A percentile compares a stretch with the other conserved stretches of the same genome.
Conservation (phyloP, 2,888 invertebrate genomes). For the Cabera pusaria region DNA sequence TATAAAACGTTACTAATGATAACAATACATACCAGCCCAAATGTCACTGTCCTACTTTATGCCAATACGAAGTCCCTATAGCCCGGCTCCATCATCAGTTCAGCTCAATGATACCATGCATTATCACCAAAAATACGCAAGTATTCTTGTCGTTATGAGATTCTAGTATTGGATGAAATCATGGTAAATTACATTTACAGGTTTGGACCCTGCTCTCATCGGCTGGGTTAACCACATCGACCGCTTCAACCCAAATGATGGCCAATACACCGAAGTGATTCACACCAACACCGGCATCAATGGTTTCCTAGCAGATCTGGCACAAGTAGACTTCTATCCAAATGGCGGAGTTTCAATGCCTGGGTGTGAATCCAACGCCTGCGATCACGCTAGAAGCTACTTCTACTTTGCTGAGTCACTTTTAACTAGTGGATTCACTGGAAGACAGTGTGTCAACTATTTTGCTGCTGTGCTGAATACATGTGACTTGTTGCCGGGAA, state of each 20-base stretch:
- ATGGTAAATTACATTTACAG: constrained; percentile 40
- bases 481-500: constrained; percentile 47
- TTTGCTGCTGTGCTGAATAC: constrained; percentile 48
- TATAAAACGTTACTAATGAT: too few species aligned
- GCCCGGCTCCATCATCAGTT: too few species aligned
- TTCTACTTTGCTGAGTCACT: constrained; percentile 62
- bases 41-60: too few species aligned
- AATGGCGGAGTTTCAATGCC: constrained; percentile 65
- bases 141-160: too few species aligned
- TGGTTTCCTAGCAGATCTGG: constrained; percentile 54
- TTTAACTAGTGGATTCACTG: constrained; percentile 52
- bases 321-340: constrained; percentile 61
- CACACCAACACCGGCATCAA: constrained; percentile 60
- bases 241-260: constrained; percentile 52
- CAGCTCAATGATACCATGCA: too few species aligned
- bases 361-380: constrained; percentile 55
- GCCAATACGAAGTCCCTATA: too few species aligned
- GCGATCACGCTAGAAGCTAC: constrained; percentile 55
- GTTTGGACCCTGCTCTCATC: constrained; percentile 56
- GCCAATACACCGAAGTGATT: constrained; percentile 60
- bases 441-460: constrained; percentile 54
- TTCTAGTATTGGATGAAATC: too few species aligned
- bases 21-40: too few species aligned
- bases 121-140: too few species aligned
- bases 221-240: constrained; percentile 59